These are phyloP conservation scores for Achroia grisella DNA, from an alignment of 1,140 invertebrate species.

Conservation along the genomic window DNA sequence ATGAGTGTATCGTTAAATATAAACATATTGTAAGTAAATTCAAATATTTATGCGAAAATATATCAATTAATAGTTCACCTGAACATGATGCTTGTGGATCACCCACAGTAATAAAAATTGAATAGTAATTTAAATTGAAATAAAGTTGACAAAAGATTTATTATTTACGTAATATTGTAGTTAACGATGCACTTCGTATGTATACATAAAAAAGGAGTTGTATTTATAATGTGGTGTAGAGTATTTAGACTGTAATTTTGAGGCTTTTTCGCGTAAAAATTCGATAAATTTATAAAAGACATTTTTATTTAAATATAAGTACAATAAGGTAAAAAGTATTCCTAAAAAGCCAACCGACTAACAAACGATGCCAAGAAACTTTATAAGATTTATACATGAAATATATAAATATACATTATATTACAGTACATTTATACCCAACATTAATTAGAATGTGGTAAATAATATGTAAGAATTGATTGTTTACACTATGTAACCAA, in stretches of 20 bases:
- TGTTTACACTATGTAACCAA: too few species aligned
- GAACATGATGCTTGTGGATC: too few species aligned
- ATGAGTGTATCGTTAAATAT: too few species aligned
- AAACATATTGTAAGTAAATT: too few species aligned
- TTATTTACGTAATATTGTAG: too few species aligned
- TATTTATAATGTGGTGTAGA: constrained; percentile 18
- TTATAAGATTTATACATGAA: constrained; percentile 1
- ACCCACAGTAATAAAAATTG: too few species aligned
- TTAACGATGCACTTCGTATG: too few species aligned
- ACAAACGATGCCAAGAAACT: constrained; percentile 35
- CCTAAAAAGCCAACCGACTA: constrained; percentile 28
- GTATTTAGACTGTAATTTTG: constrained; percentile 51
- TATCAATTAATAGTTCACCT: too few species aligned
- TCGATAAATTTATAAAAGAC: constrained; percentile 44
- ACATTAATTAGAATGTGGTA: background rate
- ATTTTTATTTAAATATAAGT: constrained; percentile 25
- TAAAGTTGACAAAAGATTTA: too few species aligned
- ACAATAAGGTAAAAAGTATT: constrained; percentile 24
- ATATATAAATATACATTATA: background rate
- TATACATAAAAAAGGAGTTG: too few species aligned
- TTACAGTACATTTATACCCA: constrained; percentile 3
- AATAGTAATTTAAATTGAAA: too few species aligned
- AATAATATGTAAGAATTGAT: background rate
- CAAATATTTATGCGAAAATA: too few species aligned
- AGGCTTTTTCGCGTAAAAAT: constrained; percentile 42